Base-by-base conservation (phyloP, 2,113 vertebrate genomes). In the Holacanthus passer region DNA sequence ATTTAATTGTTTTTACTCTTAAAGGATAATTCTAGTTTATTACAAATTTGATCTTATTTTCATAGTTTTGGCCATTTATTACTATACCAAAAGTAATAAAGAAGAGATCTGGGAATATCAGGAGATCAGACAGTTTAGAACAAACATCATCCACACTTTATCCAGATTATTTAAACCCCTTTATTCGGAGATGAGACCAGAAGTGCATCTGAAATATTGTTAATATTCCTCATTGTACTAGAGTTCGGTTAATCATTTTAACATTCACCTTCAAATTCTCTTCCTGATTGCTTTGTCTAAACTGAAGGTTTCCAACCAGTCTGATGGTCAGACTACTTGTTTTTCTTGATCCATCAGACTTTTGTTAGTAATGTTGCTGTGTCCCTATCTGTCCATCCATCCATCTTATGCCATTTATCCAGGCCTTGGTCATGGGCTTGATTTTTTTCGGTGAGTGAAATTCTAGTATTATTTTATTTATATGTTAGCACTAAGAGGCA, bases 11-110 rank as follows among this genome's bases (percentile, higher is more conserved):
- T 45, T 60, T 17, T 47, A 39, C 47, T 55, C 17, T 22, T 53
- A 20, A 31, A 72, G 35, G 73, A 35, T 55, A 22, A 73, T 68
- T 78, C 19, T 9, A 6, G 14, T 39, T 56, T n/a, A 58, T 64
- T 59, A 59, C 13, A 58, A 65, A 41, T 22, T 48, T 7, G 19
- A 41, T 58, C 27, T 59, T 45, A 14, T 39, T 56, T 16, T 75
- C 31, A 64, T 4, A 43, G 27, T 22, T 56, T 56, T 63, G 3
- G 14, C 29, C 31, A 32, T 48, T 22, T 41, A 41, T n/a, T n/a
- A 20, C 8, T 41, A 1, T 45, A 43, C 11, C 24, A 17, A 11
- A 20, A 43, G 17, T 29, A 22, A 9, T 4, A 20, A n/a, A 37
- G 20, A n/a, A 37, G 20, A 43, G 48, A n/a, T 66, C n/a, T 32